phyloP scores from a whole-genome alignment of 1,140 invertebrate species.

The Scaptomyza hsui region DNA sequence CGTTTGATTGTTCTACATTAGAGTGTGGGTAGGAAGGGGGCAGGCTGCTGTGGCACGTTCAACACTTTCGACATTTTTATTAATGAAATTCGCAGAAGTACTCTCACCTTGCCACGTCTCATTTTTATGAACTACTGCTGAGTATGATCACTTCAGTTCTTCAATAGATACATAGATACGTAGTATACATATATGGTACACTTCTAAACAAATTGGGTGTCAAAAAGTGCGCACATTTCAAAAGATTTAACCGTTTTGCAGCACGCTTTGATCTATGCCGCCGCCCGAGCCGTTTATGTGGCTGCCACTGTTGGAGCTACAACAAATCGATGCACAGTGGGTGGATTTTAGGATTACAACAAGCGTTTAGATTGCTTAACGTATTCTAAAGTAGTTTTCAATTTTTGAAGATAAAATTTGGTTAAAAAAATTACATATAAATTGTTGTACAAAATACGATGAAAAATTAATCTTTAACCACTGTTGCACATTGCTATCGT shows the following conservation, averaged over 20 bases:
- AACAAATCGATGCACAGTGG: slow-evolving; percentile 28
- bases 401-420: too few relatives aligned
- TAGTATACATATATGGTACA: slow-evolving; percentile 31
- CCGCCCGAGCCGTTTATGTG: slow-evolving; percentile 60
- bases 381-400: too few relatives aligned
- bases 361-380: neutral
- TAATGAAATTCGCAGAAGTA: slow-evolving; percentile 80
- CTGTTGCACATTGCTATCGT: slow-evolving; percentile 39
- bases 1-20: slow-evolving; percentile 70
- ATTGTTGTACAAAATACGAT: too few relatives aligned
- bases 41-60: slow-evolving; percentile 27
- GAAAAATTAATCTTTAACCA: slow-evolving; percentile 21
- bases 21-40: neutral
- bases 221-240: slow-evolving; percentile 83
- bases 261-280: slow-evolving; percentile 67
- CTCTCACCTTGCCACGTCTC: slow-evolving; percentile 33
- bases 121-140: slow-evolving; percentile 62
- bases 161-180: neutral
- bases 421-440: too few relatives aligned
- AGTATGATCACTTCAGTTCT: slow-evolving; percentile 5
- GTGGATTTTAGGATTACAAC: neutral
- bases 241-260: slow-evolving; percentile 82
- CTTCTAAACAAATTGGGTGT: slow-evolving; percentile 83
- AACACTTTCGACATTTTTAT: slow-evolving; percentile 81
- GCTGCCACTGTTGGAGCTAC: slow-evolving; percentile 55